These are phyloP conservation scores for Pempheris klunzingeri DNA, from an alignment of 2,797 vertebrate genomes.

Conservation along the genomic window DNA sequence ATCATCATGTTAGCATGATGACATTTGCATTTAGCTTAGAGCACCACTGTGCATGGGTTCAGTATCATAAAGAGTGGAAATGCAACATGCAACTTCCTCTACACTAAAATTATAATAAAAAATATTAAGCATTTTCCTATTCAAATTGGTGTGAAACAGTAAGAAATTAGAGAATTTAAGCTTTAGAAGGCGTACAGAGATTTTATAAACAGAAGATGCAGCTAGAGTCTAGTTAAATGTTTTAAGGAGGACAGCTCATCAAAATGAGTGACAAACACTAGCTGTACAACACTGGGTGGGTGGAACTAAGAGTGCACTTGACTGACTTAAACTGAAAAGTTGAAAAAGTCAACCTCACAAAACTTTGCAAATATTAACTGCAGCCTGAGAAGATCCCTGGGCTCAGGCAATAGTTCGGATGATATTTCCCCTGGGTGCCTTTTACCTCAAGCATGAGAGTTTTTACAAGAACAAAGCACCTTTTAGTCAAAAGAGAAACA, in stretches of 20 bases:
- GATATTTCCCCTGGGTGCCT: not conserved
- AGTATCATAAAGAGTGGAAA: too few species aligned
- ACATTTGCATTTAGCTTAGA: not conserved
- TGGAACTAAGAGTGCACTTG: not conserved
- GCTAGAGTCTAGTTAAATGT: not conserved
- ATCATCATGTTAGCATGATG: not conserved
- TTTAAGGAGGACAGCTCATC: not conserved
- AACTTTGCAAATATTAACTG: not conserved
- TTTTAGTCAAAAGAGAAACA: not conserved
- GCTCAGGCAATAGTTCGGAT: not conserved
- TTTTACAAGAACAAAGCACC: constrained; percentile 1
- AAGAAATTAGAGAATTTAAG: not conserved
- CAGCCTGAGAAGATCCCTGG: not conserved
- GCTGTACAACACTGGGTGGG: not conserved
- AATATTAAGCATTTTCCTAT: not conserved
- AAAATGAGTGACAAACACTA: not conserved
- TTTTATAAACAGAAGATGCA: not conserved
- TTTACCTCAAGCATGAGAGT: not conserved
- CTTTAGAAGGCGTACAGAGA: not conserved
- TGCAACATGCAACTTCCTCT: not conserved
- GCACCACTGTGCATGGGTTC: not conserved
- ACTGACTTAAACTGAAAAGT: not conserved
- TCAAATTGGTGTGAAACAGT: not conserved
- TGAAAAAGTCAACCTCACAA: not conserved
- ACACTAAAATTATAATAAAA: not conserved